Percentiles rank a stretch among this genome's conserved stretches.
phyloP scores from a whole-genome alignment of 1,140 invertebrate genomes.

The Dinoponera quadriceps region DNA sequence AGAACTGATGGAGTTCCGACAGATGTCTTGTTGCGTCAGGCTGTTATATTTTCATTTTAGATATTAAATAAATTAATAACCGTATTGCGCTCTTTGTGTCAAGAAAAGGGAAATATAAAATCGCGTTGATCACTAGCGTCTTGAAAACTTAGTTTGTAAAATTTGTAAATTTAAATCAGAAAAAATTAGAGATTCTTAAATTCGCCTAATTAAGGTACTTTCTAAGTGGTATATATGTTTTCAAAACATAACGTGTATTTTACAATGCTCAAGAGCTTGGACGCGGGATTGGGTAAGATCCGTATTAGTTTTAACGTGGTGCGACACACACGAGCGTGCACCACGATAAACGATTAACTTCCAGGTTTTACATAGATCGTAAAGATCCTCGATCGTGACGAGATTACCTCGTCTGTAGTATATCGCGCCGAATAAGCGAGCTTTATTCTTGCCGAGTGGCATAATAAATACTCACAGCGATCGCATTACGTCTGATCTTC shows the following conservation, averaged over 20 bases:
- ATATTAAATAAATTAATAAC: neutral
- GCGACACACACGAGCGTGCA: constrained; percentile 69
- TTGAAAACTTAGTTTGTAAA: neutral
- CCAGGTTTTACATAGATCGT: constrained; percentile 50
- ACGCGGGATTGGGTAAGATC: constrained; percentile 65
- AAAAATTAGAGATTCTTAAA: neutral
- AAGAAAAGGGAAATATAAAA: neutral
- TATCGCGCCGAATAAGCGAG: constrained; percentile 64
- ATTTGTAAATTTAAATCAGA: constrained; percentile 10
- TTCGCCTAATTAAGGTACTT: neutral
- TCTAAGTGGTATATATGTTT: constrained; percentile 19
- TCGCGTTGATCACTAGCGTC: neutral
- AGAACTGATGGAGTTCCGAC: neutral
- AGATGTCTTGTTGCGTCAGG: neutral
- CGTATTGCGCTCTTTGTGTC: neutral
- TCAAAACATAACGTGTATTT: constrained; percentile 52
- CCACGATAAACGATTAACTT: constrained; percentile 51
- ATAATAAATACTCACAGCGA: constrained; percentile 23
- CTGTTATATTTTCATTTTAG: neutral
- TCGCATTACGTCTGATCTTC: constrained; percentile 40
- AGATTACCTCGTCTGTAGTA: constrained; percentile 66
- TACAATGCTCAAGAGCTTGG: constrained; percentile 76
- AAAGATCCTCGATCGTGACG: constrained; percentile 55
- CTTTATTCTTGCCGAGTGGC: constrained; percentile 29
- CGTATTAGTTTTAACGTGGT: constrained; percentile 65